Evolutionary conservation across 2,797 vertebrate genomes (phyloP).

Genomic region (Trichosurus vulpecula): DNA sequence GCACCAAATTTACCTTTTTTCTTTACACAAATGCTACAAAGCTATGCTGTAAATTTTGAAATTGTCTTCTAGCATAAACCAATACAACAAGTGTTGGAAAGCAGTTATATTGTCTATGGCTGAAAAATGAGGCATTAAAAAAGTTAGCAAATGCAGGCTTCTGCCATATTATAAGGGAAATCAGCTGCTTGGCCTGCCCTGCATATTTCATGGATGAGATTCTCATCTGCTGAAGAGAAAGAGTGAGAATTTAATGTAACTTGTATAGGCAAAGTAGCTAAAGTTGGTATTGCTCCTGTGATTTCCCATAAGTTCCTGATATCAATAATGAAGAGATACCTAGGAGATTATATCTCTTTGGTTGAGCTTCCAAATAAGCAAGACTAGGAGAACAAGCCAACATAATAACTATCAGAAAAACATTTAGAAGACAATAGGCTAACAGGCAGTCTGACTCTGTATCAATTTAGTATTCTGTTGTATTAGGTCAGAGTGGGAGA

Average conservation of each 20-base stretch:
- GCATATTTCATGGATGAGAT: background rate
- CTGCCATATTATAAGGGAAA: background rate
- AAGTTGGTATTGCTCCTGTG: background rate
- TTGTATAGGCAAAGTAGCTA: background rate
- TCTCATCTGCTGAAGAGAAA: background rate
- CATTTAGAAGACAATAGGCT: background rate
- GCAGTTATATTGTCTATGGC: background rate
- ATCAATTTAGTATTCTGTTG: background rate
- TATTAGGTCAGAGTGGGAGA: background rate
- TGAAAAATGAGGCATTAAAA: background rate
- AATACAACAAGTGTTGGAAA: background rate
- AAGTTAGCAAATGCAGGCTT: background rate
- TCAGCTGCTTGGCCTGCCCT: background rate
- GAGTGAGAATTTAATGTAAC: background rate
- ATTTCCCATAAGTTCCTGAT: background rate
- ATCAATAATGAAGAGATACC: slow-evolving; percentile 9
- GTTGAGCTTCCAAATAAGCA: slow-evolving; percentile 46
- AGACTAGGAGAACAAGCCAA: slow-evolving; percentile 8
- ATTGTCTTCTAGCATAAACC: background rate
- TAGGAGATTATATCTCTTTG: background rate
- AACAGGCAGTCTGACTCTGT: background rate
- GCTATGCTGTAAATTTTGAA: background rate
- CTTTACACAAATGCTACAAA: slow-evolving; percentile 14
- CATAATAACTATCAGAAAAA: background rate
- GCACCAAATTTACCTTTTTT: background rate